Percentiles rank a stretch among this genome's conserved stretches.
These are phyloP conservation scores for Cataglyphis cursor DNA, from an alignment of 2,888 invertebrate genomes.

Conservation along the genomic window DNA sequence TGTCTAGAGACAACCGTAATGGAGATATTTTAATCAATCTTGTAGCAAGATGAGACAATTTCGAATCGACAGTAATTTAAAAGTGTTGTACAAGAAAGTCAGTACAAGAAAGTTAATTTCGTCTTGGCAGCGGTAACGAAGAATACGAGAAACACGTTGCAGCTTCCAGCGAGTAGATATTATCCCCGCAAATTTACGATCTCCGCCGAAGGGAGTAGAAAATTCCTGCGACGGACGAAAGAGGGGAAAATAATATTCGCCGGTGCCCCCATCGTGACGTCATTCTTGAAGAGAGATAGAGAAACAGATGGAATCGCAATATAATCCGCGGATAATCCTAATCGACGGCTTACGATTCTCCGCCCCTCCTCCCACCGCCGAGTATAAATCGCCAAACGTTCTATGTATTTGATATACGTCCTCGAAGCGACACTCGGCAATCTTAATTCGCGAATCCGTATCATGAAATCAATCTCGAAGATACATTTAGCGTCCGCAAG, in stretches of 20 bases:
- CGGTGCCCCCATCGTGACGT: neutral
- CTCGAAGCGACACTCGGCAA: neutral
- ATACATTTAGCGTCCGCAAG: neutral
- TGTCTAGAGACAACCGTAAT: neutral
- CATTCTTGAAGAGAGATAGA: constrained; percentile 56
- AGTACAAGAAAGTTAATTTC: constrained; percentile 64
- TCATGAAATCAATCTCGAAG: neutral
- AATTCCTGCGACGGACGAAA: constrained; percentile 29
- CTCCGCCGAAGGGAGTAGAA: constrained; percentile 14
- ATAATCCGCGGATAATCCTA: constrained; percentile 82
- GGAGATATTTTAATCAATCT: constrained; percentile 44
- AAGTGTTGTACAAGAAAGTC: constrained; percentile 56
- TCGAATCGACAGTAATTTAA: constrained; percentile 35
- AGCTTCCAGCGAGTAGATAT: constrained; percentile 42
- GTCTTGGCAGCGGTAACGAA: constrained; percentile 15
- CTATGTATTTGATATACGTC: constrained; percentile 60
- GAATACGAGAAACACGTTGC: constrained; percentile 32
- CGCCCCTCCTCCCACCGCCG: neutral
- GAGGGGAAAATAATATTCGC: constrained; percentile 30
- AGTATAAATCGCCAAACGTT: constrained; percentile 73
- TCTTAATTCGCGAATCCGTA: constrained; percentile 27
- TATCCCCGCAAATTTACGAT: constrained; percentile 68
- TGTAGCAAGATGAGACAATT: constrained; percentile 19
- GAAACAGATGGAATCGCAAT: constrained; percentile 65
- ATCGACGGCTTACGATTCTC: constrained; percentile 77